Conservation (phyloP, 2,113 vertebrate genomes). For the Aspiorhynchus laticeps region DNA sequence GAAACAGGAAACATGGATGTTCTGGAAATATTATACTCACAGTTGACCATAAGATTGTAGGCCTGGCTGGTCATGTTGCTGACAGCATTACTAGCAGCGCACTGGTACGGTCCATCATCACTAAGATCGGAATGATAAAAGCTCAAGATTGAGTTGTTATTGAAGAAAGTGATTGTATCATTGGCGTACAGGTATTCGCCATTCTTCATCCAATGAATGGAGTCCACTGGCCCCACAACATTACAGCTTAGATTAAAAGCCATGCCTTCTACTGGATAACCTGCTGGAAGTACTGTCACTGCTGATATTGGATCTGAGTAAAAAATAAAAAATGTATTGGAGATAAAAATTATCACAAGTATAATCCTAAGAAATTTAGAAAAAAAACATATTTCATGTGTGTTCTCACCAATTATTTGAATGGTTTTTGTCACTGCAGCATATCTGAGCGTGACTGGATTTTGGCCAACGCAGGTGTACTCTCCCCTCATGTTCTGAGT, state of each 20-base stretch:
- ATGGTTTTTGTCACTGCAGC: slow-evolving; percentile 52
- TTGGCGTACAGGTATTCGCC: not conserved
- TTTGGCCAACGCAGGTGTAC: slow-evolving; percentile 69
- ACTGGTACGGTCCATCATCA: slow-evolving; percentile 56
- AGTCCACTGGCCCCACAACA: slow-evolving; percentile 48
- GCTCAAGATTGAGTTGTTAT: slow-evolving; percentile 39
- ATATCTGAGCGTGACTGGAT: slow-evolving; percentile 63
- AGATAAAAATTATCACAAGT: not conserved
- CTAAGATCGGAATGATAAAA: too few species aligned
- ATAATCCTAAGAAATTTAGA: not conserved
- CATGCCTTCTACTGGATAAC: slow-evolving; percentile 49
- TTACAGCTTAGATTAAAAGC: slow-evolving; percentile 63
- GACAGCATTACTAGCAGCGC: slow-evolving; percentile 51
- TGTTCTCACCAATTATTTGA: slow-evolving; percentile 59
- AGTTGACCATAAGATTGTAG: slow-evolving; percentile 65
- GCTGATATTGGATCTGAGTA: slow-evolving; percentile 61
- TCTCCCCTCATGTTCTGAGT: slow-evolving; percentile 55
- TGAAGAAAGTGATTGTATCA: slow-evolving; percentile 29
- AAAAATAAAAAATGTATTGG: not conserved
- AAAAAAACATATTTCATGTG: too few species aligned
- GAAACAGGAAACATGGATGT: not conserved
- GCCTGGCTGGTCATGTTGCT: slow-evolving; percentile 43
- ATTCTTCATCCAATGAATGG: slow-evolving; percentile 64
- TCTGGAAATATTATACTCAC: slow-evolving; percentile 64
- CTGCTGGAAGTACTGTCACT: slow-evolving; percentile 35